Conservation (phyloP, 2,888 invertebrate genomes). For the Xestoiulus laeticollis region DNA sequence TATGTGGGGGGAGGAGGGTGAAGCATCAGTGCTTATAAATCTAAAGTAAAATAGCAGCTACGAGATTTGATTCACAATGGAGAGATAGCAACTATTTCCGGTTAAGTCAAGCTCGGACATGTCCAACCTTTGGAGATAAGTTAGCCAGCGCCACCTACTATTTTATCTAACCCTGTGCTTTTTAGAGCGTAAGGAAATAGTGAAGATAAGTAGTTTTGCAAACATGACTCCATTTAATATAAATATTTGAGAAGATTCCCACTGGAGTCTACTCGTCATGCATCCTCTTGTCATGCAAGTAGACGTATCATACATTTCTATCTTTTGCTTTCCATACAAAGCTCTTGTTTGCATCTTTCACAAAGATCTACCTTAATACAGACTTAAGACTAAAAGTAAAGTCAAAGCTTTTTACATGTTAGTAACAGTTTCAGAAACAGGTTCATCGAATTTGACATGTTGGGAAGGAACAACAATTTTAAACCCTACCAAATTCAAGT, state of each 20-base stretch:
- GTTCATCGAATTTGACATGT: background rate
- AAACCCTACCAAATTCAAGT: too few species aligned
- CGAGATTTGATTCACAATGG: background rate
- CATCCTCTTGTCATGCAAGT: background rate
- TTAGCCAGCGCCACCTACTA: background rate
- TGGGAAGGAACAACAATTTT: too few species aligned
- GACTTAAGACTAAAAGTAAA: background rate
- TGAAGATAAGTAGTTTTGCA: background rate
- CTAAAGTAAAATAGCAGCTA: background rate
- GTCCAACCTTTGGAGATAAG: background rate
- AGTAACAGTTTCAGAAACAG: too few species aligned
- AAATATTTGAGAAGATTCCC: slow-evolving; percentile 3
- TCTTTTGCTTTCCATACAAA: background rate
- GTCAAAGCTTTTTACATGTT: background rate
- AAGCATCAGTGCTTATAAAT: background rate
- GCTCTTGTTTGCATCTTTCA: background rate
- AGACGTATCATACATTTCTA: background rate
- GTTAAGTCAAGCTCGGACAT: background rate
- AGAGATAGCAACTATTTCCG: background rate
- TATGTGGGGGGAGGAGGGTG: too few species aligned
- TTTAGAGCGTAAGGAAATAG: background rate
- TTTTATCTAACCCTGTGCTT: background rate
- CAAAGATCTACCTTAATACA: background rate
- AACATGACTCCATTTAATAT: background rate
- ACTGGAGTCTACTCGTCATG: background rate